These are phyloP conservation scores for Tiphia femorata DNA, from an alignment of 2,888 invertebrate species.

Conservation along the genomic window DNA sequence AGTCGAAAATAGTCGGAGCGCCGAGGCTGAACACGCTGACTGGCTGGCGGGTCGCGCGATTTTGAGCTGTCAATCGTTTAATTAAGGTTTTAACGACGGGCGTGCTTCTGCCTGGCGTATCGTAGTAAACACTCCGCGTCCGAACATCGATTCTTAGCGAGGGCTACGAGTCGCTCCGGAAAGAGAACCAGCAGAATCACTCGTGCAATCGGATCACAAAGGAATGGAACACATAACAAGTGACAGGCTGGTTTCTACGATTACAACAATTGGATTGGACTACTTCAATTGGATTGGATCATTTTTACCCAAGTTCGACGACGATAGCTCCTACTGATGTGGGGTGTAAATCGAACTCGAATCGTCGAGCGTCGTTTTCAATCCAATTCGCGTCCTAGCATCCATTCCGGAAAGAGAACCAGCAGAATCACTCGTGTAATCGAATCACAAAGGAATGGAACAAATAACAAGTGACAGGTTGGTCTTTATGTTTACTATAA, in stretches of 20 bases:
- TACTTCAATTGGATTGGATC: too few relatives aligned
- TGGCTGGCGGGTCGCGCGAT: constrained; percentile 29
- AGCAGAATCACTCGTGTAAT: too few relatives aligned
- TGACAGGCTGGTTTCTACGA: not conserved
- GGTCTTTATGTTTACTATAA: too few relatives aligned
- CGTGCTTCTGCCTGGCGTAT: constrained; percentile 29
- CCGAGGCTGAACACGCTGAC: constrained; percentile 18
- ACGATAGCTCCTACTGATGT: too few relatives aligned
- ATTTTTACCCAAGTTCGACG: too few relatives aligned
- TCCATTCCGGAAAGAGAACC: too few relatives aligned
- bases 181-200: not conserved
- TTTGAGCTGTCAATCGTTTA: constrained; percentile 56
- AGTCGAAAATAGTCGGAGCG: constrained; percentile 53
- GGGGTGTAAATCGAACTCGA: too few relatives aligned
- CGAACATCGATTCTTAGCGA: constrained; percentile 10
- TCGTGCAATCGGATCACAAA: not conserved
- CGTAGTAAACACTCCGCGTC: constrained; percentile 7
- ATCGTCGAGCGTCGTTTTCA: too few relatives aligned
- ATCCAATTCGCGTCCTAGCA: too few relatives aligned
- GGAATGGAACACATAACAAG: not conserved
- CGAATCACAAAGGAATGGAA: too few relatives aligned
- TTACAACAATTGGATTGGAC: too few relatives aligned
- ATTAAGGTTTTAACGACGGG: constrained; percentile 44
- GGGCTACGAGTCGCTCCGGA: constrained; percentile 5
- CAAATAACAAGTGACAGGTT: too few relatives aligned